Evolutionary conservation across 2,888 invertebrate genomes (phyloP).

Genomic region (Exocentrus adspersus): DNA sequence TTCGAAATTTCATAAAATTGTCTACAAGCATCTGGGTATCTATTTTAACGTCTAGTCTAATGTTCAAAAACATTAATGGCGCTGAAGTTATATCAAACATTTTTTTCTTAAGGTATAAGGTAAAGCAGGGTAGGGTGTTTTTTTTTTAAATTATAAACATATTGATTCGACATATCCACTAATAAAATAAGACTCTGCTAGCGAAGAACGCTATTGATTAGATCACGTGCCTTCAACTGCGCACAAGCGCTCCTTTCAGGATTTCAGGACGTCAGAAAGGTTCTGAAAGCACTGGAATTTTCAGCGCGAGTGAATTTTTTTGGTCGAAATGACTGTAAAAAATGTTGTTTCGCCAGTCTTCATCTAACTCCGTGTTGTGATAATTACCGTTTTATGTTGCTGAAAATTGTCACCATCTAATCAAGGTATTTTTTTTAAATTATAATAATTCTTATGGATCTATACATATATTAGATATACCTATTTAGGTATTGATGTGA

Average conservation of each 20-base stretch:
- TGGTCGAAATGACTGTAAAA: conserved; percentile 22
- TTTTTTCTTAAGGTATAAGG: no score
- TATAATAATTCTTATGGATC: no score
- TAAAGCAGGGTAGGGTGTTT: conserved; percentile 14
- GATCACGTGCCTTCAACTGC: conserved; percentile 46
- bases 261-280: conserved; percentile 44
- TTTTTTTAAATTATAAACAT: conserved; percentile 40
- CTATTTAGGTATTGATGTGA: conserved; percentile 16
- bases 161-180: conserved; percentile 47
- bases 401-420: not conserved
- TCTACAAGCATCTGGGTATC: no score
- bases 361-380: conserved; percentile 13
- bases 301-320: conserved; percentile 38
- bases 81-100: no score
- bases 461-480: no score
- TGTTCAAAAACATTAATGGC: no score
- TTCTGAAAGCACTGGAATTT: conserved; percentile 42
- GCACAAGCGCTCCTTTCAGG: conserved; percentile 38
- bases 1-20: no score
- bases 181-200: conserved; percentile 43
- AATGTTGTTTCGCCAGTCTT: conserved; percentile 13
- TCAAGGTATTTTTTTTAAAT: conserved; percentile 13
- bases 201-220: conserved; percentile 48
- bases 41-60: no score
- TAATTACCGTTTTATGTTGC: conserved; percentile 1